Evolutionary conservation across 1,140 invertebrate genomes (phyloP).

Genomic region (Apis dorsata): DNA sequence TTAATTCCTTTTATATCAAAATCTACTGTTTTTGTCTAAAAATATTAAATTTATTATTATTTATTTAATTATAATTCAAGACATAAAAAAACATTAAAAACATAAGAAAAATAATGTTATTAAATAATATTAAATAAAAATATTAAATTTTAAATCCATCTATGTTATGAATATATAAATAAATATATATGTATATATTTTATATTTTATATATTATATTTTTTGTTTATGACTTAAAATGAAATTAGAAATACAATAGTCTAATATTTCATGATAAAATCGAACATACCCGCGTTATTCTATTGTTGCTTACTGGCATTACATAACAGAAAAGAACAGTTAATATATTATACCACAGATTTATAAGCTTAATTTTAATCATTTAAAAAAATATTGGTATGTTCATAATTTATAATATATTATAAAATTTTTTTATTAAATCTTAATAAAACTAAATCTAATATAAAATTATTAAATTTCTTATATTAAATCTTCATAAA

Average conservation of each 20-base stretch:
- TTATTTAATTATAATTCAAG: background rate
- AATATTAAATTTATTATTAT: conserved; percentile 1
- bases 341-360: conserved; percentile 8
- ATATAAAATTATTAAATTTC: background rate
- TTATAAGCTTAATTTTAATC: conserved; percentile 4
- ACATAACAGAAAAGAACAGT: conserved; percentile 70
- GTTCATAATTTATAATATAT: background rate
- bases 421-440: background rate
- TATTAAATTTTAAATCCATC: background rate
- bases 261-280: conserved; percentile 28
- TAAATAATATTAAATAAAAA: background rate
- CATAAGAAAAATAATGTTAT: background rate
- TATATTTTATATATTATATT: background rate
- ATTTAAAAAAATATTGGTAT: conserved; percentile 33
- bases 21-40: conserved; percentile 69
- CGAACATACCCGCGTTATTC: conserved; percentile 67
- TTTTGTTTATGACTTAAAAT: background rate
- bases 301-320: conserved; percentile 76
- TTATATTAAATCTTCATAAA: background rate
- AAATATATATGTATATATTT: background rate
- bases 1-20: conserved; percentile 71
- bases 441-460: background rate
- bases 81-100: background rate
- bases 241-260: background rate
- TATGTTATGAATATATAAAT: background rate